A percentile compares a stretch with the other conserved stretches of the same genome.
phyloP scores from a whole-genome alignment of 2,113 vertebrate genomes.

The Cephalopterus ornatus region DNA sequence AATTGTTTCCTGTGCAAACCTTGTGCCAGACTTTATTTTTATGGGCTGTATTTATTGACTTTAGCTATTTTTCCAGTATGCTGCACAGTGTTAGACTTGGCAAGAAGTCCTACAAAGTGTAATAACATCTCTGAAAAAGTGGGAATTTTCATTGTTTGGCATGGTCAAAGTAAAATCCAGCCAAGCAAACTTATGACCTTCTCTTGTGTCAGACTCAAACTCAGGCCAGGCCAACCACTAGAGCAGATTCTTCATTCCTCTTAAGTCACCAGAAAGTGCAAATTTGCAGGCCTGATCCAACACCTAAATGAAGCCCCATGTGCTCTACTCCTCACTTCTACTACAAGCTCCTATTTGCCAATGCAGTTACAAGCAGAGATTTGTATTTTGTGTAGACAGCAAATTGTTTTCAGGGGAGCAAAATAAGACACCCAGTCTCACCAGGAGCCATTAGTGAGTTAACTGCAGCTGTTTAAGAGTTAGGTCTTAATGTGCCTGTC shows the following conservation, averaged over 20 bases:
- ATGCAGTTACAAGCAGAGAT: background rate
- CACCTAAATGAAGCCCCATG: background rate
- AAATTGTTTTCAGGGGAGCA: background rate
- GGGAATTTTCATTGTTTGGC: conserved; percentile 59
- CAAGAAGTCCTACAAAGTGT: conserved; percentile 28
- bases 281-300: background rate
- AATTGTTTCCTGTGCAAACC: conserved; percentile 57
- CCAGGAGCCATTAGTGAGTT: background rate
- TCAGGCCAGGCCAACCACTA: background rate
- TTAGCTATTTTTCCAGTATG: conserved; percentile 55
- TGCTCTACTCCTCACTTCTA: background rate
- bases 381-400: background rate
- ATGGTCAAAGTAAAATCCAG: background rate
- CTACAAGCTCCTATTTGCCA: background rate
- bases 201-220: background rate
- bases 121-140: conserved; percentile 52
- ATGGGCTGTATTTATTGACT: conserved; percentile 64
- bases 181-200: conserved; percentile 51
- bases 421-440: background rate
- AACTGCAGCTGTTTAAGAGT: background rate
- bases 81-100: conserved; percentile 49
- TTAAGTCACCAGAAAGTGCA: background rate
- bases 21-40: conserved; percentile 55
- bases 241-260: background rate
- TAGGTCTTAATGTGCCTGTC: background rate